Evolutionary conservation across 2,888 invertebrate species (phyloP).

Genomic region (Agriopis leucophaearia): DNA sequence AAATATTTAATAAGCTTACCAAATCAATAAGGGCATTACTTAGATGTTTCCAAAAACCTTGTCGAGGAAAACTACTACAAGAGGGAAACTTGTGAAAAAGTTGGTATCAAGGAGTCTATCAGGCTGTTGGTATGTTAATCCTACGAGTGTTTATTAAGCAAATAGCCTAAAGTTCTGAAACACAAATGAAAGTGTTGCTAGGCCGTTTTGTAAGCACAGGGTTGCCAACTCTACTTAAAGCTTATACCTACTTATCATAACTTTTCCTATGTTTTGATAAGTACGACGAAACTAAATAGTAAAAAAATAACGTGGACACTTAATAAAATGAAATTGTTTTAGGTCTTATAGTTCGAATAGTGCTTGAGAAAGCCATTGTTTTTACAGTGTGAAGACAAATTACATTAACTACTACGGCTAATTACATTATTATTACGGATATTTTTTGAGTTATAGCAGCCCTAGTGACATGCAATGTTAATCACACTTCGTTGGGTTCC

Average conservation of each 20-base stretch:
- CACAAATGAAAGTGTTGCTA: constrained; percentile 63
- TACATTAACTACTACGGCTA: no score
- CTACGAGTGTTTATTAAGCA: constrained; percentile 65
- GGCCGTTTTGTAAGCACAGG: constrained; percentile 47
- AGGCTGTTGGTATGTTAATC: constrained; percentile 60
- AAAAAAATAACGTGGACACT: background rate
- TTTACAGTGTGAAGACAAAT: background rate
- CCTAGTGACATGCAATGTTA: constrained; percentile 46
- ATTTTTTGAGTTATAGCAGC: constrained; percentile 10
- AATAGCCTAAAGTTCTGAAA: constrained; percentile 62
- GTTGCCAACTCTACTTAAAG: constrained; percentile 18
- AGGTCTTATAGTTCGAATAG: background rate
- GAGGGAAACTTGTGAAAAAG: constrained; percentile 36
- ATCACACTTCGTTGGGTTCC: constrained; percentile 54
- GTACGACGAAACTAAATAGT: no score
- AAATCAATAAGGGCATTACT: no score
- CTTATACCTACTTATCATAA: background rate
- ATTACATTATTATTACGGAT: background rate
- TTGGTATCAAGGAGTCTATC: constrained; percentile 52
- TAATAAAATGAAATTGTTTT: background rate
- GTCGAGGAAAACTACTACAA: constrained; percentile 31
- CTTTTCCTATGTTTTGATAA: no score
- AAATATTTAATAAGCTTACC: no score
- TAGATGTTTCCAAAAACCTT: constrained; percentile 3
- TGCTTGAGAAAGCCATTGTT: no score